Conservation (phyloP, 23 tunicate species). For the Styela clava region DNA sequence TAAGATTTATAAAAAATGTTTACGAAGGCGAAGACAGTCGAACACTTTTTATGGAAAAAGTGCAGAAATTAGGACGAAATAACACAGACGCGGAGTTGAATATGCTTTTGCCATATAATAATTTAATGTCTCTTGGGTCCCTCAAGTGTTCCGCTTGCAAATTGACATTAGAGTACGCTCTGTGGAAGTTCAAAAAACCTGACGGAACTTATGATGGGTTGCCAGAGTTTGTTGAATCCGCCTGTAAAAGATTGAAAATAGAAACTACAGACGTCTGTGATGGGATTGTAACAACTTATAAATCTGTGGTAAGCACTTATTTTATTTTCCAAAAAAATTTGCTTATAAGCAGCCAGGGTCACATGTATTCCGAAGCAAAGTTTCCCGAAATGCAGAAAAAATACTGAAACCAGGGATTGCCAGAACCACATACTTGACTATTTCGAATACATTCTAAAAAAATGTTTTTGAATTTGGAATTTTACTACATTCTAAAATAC, state of each 20-base stretch:
- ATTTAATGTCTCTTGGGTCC: neutral
- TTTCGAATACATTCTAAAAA: too few relatives aligned
- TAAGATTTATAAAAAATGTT: neutral
- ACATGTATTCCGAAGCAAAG: too few relatives aligned
- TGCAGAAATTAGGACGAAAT: neutral
- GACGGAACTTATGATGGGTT: constrained; percentile 68
- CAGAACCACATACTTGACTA: too few relatives aligned
- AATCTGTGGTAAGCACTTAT: constrained; percentile 23
- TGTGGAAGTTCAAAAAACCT: constrained; percentile 66
- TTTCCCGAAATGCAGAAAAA: too few relatives aligned
- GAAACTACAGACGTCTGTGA: constrained; percentile 45
- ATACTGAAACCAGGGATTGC: too few relatives aligned
- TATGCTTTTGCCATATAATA: neutral
- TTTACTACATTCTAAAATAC: too few relatives aligned
- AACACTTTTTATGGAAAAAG: neutral
- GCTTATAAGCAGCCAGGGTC: too few relatives aligned
- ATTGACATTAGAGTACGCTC: constrained; percentile 34
- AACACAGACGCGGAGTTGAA: neutral
- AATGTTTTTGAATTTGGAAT: too few relatives aligned
- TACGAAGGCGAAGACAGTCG: neutral
- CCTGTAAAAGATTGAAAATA: constrained; percentile 44
- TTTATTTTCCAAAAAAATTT: too few relatives aligned
- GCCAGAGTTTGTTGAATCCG: constrained; percentile 26
- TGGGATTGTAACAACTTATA: constrained; percentile 58
- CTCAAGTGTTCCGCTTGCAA: constrained; percentile 59